phyloP scores from a whole-genome alignment of 2,888 invertebrate species.

The Blastobasis lacticolella region DNA sequence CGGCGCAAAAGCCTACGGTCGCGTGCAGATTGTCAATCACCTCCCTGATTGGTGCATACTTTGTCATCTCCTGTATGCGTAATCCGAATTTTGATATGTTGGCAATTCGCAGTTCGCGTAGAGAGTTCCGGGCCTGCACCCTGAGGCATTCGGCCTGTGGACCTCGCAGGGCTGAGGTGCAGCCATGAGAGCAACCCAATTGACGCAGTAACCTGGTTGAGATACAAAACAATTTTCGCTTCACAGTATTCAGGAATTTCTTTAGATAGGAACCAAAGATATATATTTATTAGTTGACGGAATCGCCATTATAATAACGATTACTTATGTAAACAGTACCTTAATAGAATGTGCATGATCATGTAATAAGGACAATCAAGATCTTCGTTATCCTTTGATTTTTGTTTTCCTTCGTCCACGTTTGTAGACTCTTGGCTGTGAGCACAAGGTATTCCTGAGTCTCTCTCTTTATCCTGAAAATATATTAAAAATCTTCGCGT shows the following conservation, averaged over 20 bases:
- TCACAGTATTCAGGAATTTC: too few species aligned
- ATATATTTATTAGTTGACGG: too few species aligned
- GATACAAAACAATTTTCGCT: neutral
- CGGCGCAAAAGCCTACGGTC: constrained; percentile 95
- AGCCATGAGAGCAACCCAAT: constrained; percentile 94
- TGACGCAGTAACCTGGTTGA: constrained; percentile 83
- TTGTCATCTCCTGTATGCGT: constrained; percentile 82
- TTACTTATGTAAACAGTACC: constrained; percentile 37
- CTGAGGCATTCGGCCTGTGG: constrained; percentile 93
- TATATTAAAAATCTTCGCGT: too few species aligned
- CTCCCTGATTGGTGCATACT: constrained; percentile 83
- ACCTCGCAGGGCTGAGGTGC: constrained; percentile 87
- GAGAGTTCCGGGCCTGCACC: constrained; percentile 80
- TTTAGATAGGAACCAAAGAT: too few species aligned
- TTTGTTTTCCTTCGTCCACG: constrained; percentile 55
- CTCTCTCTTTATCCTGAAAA: constrained; percentile 42
- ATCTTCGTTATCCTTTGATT: constrained; percentile 58
- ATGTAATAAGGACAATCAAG: constrained; percentile 79
- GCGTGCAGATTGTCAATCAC: constrained; percentile 96
- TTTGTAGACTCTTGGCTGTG: constrained; percentile 68
- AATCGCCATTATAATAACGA: too few species aligned
- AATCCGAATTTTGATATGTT: constrained; percentile 65
- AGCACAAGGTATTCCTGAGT: constrained; percentile 61
- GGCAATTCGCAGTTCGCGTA: constrained; percentile 83
- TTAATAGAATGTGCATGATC: constrained; percentile 80